Evolutionary conservation across 2,797 vertebrate genomes (phyloP), one percentile per base, ranked within the genome.

Genomic region (Rhabdomys pumilio): DNA sequence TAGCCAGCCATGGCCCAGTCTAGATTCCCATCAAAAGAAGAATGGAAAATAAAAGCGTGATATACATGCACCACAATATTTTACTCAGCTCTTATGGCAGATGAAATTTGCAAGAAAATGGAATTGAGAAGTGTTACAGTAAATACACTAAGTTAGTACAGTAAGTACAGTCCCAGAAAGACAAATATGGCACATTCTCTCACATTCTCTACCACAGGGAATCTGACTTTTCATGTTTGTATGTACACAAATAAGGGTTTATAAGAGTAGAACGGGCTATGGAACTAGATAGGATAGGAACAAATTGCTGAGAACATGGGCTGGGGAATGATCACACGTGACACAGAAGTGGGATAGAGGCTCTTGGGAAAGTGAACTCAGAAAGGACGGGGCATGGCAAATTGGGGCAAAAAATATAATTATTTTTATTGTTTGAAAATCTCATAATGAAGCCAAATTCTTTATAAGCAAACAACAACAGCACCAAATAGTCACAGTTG

Each of bases 11-110:
- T 3, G 12, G 50, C 13, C 44, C 34, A 55, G 84, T 2, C 34
- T 86, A 38, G 22, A 55, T 17, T 4, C 4, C 34, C 47, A 86
- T 26, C 20, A 38, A 38, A 13, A 53, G 3, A 55, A 55, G 65
- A n/a, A 55, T 0, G 22, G 47, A 29, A 29, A 38, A 29, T 3
- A 14, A 55, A 53, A 67, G 47, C 1, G 0, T 53, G 19, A 1
- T 2, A 3, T 38, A 26, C 12, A 53, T 5, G 38, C 47, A 15
- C 20, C 26, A 9, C 55, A 47, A 38, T 31, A 47, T 20, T 84
- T 84, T 31, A 63, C 59, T 34, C 26, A 1, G 26, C 59, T 84
- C 14, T 47, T 47, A 65, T 47, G 82, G 41, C 41, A 84, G 44
- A 84, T 63, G 26, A 50, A 55, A 11, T 38, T 15, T 87, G 14